Base-by-base conservation (phyloP, 35 echinoderm and acorn worm genomes). In the Amphiura filiformis region DNA sequence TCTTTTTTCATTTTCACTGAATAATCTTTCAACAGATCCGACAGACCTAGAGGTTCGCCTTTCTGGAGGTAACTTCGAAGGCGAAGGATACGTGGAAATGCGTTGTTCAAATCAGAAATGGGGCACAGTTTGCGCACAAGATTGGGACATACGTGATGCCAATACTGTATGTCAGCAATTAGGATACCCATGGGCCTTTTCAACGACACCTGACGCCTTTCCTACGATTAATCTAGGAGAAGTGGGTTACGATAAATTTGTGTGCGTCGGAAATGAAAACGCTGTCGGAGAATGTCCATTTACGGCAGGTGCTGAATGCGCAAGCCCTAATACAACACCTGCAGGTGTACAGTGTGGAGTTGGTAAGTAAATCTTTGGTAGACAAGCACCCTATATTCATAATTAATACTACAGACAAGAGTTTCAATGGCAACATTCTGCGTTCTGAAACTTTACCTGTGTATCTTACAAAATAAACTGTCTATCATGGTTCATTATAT, bases 81-180 rank as follows among this genome's bases (percentile, higher is more conserved):
- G 61, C 11, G 61, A 70, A 70, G 61, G 61, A 18, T 70, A 26
- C 26, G 61, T 70, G 17, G 61, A 70, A 70, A 70, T 70, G 61
- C 61, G 61, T 26, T 70, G 61, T 70, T 23, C 61, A 70, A 23
- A 23, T 2, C 61, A 70, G 28, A 70, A 89, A 37, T 89, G 88
- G 88, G 61, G 79, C 47, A 83, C 79, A 20, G 61, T 89, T 9
- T 89, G 88, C 61, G 37, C 52, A 40, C n/a, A 33, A 0, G 80
- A 78, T 38, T 89, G 88, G 88, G 78, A 89, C 80, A 9, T 82
- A 15, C 44, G 39, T 0, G 88, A 81, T 26, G 88, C 78, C 17
- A 32, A 81, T 47, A 30, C 80, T 17, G 88, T 82, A 18, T 89
- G 88, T 64, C 41, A 40, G 31, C 80, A 89, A 5, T 44, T 89